Conservation (phyloP, 2,113 vertebrate genomes). For the Pseudolaguvia tuberculata region DNA sequence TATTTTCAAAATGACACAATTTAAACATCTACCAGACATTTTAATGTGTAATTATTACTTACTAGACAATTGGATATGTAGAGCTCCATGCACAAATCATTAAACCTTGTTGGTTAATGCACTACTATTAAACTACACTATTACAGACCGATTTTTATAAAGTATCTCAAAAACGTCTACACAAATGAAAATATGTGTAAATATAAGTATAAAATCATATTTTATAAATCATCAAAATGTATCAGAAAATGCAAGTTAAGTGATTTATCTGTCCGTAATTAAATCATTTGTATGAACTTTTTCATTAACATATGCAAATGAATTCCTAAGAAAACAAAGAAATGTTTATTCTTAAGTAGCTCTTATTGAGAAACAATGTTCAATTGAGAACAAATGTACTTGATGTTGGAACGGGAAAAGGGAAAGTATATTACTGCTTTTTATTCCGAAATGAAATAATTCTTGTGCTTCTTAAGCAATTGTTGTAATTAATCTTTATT, state of each 20-base stretch:
- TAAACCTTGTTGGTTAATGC: background rate
- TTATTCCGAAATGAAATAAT: conserved; percentile 10
- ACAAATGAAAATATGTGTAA: background rate
- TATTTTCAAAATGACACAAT: background rate
- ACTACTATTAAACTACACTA: background rate
- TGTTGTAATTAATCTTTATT: background rate
- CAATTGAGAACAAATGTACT: background rate
- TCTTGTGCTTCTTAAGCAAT: conserved; percentile 2
- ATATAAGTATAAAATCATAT: background rate
- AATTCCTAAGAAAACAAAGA: background rate
- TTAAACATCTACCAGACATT: background rate
- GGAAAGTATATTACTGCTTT: too few species aligned
- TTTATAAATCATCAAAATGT: background rate
- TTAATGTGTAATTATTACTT: background rate
- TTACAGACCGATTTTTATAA: background rate
- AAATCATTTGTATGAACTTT: too few species aligned
- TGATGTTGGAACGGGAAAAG: background rate
- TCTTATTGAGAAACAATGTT: background rate
- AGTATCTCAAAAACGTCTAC: background rate
- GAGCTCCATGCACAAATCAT: background rate
- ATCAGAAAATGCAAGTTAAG: too few species aligned
- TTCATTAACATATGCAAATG: background rate
- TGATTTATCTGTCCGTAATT: background rate
- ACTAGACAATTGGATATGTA: background rate
- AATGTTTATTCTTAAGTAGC: background rate